phyloP scores from a whole-genome alignment of 2,113 vertebrate genomes.

The Arvicanthis niloticus region DNA sequence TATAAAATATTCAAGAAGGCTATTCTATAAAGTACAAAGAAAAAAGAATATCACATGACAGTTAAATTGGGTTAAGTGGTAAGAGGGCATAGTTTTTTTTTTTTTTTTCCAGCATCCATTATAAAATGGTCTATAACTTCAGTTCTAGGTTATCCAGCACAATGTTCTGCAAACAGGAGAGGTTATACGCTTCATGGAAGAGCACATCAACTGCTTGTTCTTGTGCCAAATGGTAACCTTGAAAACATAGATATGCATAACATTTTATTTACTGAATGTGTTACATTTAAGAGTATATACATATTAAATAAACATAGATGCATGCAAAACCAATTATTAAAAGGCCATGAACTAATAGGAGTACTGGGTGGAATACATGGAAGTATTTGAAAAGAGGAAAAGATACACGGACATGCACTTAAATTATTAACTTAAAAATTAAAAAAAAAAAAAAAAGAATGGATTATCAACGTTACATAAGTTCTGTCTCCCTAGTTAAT shows the following conservation, averaged over 20 bases:
- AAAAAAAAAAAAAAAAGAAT: background rate
- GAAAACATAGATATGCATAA: background rate
- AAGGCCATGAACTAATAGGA: background rate
- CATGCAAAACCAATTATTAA: background rate
- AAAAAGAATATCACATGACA: background rate
- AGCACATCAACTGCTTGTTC: background rate
- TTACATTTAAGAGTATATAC: background rate
- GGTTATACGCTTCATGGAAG: background rate
- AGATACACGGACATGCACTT: background rate
- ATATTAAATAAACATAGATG: background rate
- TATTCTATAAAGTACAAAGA: background rate
- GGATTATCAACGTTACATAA: background rate
- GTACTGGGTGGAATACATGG: accelerated
- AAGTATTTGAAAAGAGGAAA: background rate
- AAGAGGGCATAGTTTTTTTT: no score
- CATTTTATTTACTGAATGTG: background rate
- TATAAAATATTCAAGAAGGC: background rate
- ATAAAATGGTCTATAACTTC: no score
- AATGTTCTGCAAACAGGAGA: background rate
- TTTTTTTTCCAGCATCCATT: background rate
- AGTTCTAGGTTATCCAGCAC: background rate
- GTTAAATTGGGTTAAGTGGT: background rate
- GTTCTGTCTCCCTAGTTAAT: background rate
- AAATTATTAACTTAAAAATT: background rate
- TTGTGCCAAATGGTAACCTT: background rate